Evolutionary conservation across 1,140 invertebrate genomes (phyloP).

Genomic region (Bombus affinis): DNA sequence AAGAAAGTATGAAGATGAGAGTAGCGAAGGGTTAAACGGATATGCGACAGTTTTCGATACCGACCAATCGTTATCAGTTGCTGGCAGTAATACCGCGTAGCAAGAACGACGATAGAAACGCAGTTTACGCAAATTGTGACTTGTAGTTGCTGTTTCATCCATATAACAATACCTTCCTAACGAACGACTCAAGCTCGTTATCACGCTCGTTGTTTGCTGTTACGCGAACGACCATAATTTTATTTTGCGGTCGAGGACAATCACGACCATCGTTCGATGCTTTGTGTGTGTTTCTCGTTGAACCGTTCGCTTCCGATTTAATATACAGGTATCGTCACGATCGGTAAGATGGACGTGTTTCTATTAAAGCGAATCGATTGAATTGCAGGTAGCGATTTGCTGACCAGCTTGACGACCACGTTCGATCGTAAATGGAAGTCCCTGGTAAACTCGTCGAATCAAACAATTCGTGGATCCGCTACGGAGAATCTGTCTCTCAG

Average conservation of each 20-base stretch:
- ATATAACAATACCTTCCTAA: slow-evolving; percentile 5
- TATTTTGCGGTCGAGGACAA: slow-evolving; percentile 32
- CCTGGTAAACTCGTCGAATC: slow-evolving; percentile 81
- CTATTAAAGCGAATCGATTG: slow-evolving; percentile 1
- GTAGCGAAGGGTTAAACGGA: not conserved
- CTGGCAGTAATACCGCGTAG: not conserved
- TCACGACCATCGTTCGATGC: slow-evolving; percentile 47
- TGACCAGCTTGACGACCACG: slow-evolving; percentile 88
- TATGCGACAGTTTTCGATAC: not conserved
- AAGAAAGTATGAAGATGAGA: not conserved
- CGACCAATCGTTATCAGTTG: not conserved
- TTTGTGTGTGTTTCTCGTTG: slow-evolving; percentile 60
- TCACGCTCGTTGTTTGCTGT: slow-evolving; percentile 23
- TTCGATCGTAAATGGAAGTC: slow-evolving; percentile 89
- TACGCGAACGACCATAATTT: slow-evolving; percentile 21
- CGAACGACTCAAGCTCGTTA: not conserved
- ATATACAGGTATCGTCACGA: not conserved
- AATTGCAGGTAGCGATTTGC: slow-evolving; percentile 86
- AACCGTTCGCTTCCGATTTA: slow-evolving; percentile 32
- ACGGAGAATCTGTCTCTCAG: slow-evolving; percentile 60
- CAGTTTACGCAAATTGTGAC: not conserved
- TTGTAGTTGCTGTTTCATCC: not conserved
- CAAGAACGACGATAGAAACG: not conserved
- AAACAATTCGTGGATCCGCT: slow-evolving; percentile 60
- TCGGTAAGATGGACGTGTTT: not conserved